Base-by-base conservation (phyloP, 1,140 invertebrate species). In the Aphis gossypii region DNA sequence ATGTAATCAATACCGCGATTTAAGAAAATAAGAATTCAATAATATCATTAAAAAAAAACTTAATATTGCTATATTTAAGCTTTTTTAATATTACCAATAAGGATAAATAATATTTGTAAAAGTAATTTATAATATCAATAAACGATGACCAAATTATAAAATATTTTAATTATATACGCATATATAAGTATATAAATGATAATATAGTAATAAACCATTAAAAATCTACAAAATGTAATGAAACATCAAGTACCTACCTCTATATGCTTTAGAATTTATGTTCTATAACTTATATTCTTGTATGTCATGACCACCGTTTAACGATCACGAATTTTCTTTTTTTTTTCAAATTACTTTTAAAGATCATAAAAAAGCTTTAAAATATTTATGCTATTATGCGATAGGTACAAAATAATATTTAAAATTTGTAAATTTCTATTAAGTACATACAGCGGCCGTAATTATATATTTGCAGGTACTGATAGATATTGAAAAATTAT, bases 361-460 rank as follows among this genome's bases (percentile, higher is more conserved):
- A n/a, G 60, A n/a, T 76, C n/a, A 76, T 76, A 76, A 76, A 76
- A 76, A 76, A 76, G 30, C 30, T 76, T 76, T 76, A n/a, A n/a
- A 76, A 76, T n/a, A n/a, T 68, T 76, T 76, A 76, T 76, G 60
- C 14, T 35, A n/a, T 68, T n/a, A 68, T 68, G 5, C 30, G 60
- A n/a, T n/a, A 14, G 14, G 30, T 68, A 18, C 11, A 68, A n/a
- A n/a, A n/a, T 68, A 68, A 68, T 68, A 76, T 76, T 76, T 76
- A 4, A 18, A 76, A 76, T 76, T 76, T 76, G 0, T 18, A n/a
- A n/a, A 76, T n/a, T 76, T 76, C 30, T 76, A n/a, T 76, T 76
- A 6, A n/a, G 30, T 18, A 35, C 14, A 0, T 41, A 41, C 38
- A 41, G 38, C 38, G 18, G 30, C 60, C n/a, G 14, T n/a, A n/a